A percentile compares a stretch with the other conserved stretches of the same genome.
phyloP scores from a whole-genome alignment of 2,113 vertebrate genomes.

The Ranitomeya imitator region DNA sequence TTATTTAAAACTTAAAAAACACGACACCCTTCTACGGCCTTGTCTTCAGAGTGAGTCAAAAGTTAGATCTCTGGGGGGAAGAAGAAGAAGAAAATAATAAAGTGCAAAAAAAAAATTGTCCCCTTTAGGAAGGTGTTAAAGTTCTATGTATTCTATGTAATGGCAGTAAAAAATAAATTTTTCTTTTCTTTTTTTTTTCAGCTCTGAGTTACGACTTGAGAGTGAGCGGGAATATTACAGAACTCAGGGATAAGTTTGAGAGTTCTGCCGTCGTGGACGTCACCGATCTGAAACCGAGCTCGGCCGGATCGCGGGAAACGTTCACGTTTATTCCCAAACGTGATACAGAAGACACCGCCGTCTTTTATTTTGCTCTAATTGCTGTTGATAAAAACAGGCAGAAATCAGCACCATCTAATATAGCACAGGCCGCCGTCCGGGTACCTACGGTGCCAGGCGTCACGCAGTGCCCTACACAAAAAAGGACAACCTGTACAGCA shows the following conservation, averaged over 20 bases:
- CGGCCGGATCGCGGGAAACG: constrained; percentile 64
- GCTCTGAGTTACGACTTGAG: constrained; percentile 69
- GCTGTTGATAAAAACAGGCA: constrained; percentile 59
- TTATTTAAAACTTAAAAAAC: too few species aligned
- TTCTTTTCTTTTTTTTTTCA: constrained; percentile 60
- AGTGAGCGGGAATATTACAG: constrained; percentile 61
- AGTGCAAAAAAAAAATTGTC: too few species aligned
- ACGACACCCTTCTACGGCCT: too few species aligned
- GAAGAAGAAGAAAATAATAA: too few species aligned
- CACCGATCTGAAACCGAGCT: constrained; percentile 59
- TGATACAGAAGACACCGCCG: constrained; percentile 56
- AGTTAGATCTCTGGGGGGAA: too few species aligned
- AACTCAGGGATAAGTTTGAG: constrained; percentile 64
- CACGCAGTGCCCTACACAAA: neutral
- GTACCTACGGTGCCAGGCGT: neutral
- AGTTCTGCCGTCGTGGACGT: constrained; percentile 60
- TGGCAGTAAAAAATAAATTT: neutral
- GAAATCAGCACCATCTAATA: constrained; percentile 68
- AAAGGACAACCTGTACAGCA: neutral
- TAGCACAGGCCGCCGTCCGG: constrained; percentile 63
- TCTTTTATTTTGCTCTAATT: constrained; percentile 67
- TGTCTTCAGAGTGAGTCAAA: too few species aligned
- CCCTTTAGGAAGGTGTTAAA: too few species aligned
- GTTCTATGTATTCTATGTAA: neutral
- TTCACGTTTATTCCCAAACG: constrained; percentile 64